Evolutionary conservation across 2,888 invertebrate species (phyloP).

Genomic region (Andrena chrysosceles): DNA sequence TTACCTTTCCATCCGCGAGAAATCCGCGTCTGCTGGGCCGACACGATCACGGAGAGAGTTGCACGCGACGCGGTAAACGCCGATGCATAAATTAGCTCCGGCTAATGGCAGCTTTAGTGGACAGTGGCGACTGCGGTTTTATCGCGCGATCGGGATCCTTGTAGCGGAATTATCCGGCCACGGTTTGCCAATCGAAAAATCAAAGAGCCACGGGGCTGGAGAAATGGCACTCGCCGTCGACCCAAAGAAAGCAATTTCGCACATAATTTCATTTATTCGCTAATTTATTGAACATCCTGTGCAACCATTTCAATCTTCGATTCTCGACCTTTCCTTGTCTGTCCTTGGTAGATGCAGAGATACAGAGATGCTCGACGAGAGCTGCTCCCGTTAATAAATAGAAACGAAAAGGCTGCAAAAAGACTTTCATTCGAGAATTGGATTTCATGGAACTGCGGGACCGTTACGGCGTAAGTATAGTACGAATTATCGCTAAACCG

Average conservation of each 20-base stretch:
- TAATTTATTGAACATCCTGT: too few species aligned
- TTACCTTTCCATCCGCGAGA: background rate
- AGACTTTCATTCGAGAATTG: conserved; percentile 17
- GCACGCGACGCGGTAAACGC: background rate
- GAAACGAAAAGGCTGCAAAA: conserved; percentile 7
- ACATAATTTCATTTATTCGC: too few species aligned
- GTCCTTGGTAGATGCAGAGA: background rate
- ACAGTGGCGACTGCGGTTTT: conserved; percentile 14
- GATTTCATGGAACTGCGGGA: conserved; percentile 33
- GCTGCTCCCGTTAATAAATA: background rate
- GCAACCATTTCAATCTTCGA: too few species aligned
- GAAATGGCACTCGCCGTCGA: conserved; percentile 27
- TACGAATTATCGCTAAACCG: conserved; percentile 67
- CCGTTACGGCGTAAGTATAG: conserved; percentile 42
- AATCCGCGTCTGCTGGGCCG: background rate
- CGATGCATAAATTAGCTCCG: conserved; percentile 24
- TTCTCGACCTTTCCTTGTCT: background rate
- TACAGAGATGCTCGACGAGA: too few species aligned
- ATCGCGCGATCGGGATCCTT: conserved; percentile 19
- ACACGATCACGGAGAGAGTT: conserved; percentile 6
- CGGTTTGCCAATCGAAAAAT: conserved; percentile 10
- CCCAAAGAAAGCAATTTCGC: conserved; percentile 65
- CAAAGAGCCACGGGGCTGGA: conserved; percentile 13
- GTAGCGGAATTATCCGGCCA: conserved; percentile 13
- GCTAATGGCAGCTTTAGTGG: conserved; percentile 7